phyloP scores from a whole-genome alignment of 2,113 vertebrate genomes.

The Ardeotis arabs region DNA sequence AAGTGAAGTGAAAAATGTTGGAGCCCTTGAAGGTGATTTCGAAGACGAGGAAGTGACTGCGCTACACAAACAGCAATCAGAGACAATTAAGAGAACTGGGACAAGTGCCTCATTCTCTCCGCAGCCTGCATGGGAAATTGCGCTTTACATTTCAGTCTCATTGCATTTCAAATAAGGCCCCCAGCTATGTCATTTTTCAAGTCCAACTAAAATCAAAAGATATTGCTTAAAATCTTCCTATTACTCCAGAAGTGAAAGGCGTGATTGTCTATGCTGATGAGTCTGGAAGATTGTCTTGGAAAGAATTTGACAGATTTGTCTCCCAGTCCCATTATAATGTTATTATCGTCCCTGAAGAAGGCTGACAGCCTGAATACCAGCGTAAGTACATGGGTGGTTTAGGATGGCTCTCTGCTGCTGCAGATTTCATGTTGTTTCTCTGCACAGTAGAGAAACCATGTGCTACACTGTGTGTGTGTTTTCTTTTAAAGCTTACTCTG shows the following conservation, averaged over 20 bases:
- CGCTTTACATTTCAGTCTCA: conserved; percentile 73
- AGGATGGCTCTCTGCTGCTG: not conserved
- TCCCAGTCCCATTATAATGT: conserved; percentile 65
- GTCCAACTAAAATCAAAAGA: conserved; percentile 81
- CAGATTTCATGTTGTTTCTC: conserved; percentile 13
- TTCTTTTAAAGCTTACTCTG: conserved; percentile 32
- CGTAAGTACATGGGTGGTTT: not conserved
- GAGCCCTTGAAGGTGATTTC: conserved; percentile 76
- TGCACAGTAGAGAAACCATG: not conserved
- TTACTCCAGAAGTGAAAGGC: conserved; percentile 78
- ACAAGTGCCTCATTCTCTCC: conserved; percentile 77
- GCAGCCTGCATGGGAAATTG: conserved; percentile 77
- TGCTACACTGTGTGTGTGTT: not conserved
- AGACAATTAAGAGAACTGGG: conserved; percentile 81
- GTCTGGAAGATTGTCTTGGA: conserved; percentile 76
- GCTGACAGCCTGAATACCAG: conserved; percentile 29
- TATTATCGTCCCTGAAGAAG: conserved; percentile 62
- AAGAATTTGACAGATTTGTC: conserved; percentile 75
- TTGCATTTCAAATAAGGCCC: conserved; percentile 80
- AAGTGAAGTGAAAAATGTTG: conserved; percentile 61
- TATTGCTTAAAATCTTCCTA: conserved; percentile 79
- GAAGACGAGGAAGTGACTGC: conserved; percentile 68
- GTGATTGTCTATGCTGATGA: conserved; percentile 84
- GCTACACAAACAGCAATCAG: conserved; percentile 82
- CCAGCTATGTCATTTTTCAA: conserved; percentile 78